Conservation (phyloP, 1,140 invertebrate species). For the Cotesia vestalis region DNA sequence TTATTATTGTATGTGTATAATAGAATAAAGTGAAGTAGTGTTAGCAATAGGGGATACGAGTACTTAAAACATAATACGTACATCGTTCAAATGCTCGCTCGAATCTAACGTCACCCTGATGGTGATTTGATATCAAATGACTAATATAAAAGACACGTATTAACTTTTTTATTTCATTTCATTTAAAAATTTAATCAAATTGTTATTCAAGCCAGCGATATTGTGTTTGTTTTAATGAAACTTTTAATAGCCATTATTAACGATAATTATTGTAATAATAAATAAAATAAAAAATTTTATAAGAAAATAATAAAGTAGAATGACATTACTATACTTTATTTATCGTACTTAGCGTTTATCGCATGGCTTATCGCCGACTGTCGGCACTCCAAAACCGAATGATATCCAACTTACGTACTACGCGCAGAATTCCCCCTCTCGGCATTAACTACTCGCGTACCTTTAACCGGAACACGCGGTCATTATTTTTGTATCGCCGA, state of each 20-base stretch:
- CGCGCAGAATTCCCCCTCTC: neutral
- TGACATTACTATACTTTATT: neutral
- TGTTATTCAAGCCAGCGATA: neutral
- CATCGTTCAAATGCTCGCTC: conserved; percentile 26
- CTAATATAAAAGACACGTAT: conserved; percentile 27
- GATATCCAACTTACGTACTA: neutral
- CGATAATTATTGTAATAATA: too few relatives aligned
- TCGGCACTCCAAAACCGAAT: neutral
- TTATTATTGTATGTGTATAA: too few relatives aligned
- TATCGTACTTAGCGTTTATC: neutral
- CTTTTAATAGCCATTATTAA: too few relatives aligned
- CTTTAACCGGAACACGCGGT: conserved; percentile 18
- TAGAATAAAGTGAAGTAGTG: too few relatives aligned
- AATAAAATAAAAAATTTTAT: neutral
- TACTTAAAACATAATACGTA: conserved; percentile 4
- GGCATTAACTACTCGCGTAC: neutral
- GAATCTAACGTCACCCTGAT: conserved; percentile 28
- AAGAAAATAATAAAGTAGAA: conserved; percentile 1
- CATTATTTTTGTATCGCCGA: conserved; percentile 3
- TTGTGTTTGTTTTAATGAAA: too few relatives aligned
- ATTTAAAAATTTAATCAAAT: conserved; percentile 6
- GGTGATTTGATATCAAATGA: neutral
- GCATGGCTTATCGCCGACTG: conserved; percentile 5
- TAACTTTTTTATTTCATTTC: conserved; percentile 5
- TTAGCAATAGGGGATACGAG: too few relatives aligned